A percentile compares a stretch with the other conserved stretches of the same genome.
phyloP scores from a whole-genome alignment of 1,140 invertebrate species.

The Drosophila kurseongensis region DNA sequence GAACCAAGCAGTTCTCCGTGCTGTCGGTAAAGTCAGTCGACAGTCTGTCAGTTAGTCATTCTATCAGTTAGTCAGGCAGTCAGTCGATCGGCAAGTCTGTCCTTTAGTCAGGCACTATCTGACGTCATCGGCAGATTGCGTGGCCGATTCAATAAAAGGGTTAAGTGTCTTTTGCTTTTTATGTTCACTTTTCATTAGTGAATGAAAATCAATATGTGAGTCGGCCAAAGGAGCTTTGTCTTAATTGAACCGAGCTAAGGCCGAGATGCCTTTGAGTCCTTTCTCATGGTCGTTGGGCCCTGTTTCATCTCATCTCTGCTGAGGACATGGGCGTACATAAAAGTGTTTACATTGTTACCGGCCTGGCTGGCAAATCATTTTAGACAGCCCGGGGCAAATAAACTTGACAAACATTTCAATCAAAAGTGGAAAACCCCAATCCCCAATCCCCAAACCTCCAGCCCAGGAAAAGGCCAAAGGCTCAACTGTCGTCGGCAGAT shows the following conservation, averaged over 20 bases:
- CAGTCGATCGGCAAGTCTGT: constrained; percentile 17
- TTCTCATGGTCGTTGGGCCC: constrained; percentile 14
- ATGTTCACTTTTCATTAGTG: constrained; percentile 82
- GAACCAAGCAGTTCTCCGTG: constrained; percentile 36
- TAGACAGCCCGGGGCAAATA: constrained; percentile 25
- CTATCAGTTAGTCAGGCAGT: constrained; percentile 12
- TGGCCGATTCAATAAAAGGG: constrained; percentile 75
- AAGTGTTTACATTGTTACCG: constrained; percentile 38
- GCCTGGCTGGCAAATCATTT: constrained; percentile 22
- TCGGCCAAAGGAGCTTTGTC: constrained; percentile 31
- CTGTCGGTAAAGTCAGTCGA: constrained; percentile 43
- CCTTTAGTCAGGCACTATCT: constrained; percentile 53
- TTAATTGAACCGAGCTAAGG: constrained; percentile 41
- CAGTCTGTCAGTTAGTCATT: constrained; percentile 28
- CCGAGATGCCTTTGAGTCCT: constrained; percentile 20
- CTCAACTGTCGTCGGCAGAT: constrained; percentile 34
- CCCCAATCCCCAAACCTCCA: neutral
- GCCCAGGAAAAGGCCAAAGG: neutral
- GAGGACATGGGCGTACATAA: constrained; percentile 9
- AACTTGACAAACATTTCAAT: constrained; percentile 61
- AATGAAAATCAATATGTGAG: constrained; percentile 72
- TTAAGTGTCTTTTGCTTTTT: constrained; percentile 75
- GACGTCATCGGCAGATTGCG: constrained; percentile 79
- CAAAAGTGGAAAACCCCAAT: constrained; percentile 25
- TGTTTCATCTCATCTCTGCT: constrained; percentile 26